These are phyloP conservation scores for Prionailurus viverrinus DNA, from an alignment of 2,113 vertebrate species.

Conservation along the genomic window DNA sequence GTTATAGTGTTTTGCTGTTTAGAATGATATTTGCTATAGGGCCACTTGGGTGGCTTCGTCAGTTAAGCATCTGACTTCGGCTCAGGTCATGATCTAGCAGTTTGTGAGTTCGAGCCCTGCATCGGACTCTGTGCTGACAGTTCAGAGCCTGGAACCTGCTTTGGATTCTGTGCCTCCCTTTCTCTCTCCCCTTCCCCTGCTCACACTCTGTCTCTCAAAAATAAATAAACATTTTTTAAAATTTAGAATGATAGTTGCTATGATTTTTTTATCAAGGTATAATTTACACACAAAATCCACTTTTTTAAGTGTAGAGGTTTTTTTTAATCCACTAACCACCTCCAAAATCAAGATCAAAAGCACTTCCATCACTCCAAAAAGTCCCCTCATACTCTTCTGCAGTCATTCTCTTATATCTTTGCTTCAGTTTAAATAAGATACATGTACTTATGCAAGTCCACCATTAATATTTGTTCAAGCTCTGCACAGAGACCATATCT, in stretches of 20 bases:
- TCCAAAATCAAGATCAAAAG: not conserved
- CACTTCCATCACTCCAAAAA: not conserved
- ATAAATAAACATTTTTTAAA: no score
- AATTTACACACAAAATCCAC: not conserved
- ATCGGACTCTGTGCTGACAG: no score
- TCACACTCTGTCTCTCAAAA: no score
- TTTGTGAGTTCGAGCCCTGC: no score
- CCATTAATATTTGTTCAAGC: not conserved
- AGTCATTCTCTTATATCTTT: not conserved
- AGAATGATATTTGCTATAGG: not conserved
- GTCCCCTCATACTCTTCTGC: not conserved
- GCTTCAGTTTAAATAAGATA: slow-evolving; percentile 35
- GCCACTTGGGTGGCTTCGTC: no score
- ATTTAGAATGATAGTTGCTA: not conserved
- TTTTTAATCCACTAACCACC: not conserved
- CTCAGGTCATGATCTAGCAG: no score
- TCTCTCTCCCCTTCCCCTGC: no score
- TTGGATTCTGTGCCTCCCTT: no score
- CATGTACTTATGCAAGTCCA: not conserved
- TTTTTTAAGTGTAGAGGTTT: not conserved
- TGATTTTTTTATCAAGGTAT: not conserved
- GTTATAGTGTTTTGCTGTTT: not conserved
- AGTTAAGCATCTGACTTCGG: no score
- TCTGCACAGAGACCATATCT: not conserved
- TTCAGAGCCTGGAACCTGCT: no score